A percentile compares a stretch with the other conserved stretches of the same genome.
Conservation (phyloP, 2,113 vertebrate species). For the Cavia porcellus region DNA sequence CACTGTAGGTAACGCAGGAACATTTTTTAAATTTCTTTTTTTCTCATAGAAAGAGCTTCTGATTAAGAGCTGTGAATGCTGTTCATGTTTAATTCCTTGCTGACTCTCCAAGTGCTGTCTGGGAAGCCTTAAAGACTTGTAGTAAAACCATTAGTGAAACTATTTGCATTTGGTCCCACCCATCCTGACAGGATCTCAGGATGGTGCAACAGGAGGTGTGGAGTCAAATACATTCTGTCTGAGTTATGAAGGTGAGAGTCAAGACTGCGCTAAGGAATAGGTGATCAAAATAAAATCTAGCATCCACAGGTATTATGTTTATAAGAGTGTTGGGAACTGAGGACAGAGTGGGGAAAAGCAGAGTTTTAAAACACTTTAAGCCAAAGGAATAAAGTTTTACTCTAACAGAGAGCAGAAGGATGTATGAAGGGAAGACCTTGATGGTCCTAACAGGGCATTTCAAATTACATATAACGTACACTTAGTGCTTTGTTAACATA, state of each 20-base stretch:
- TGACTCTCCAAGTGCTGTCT: conserved; percentile 79
- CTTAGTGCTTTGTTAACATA: not conserved
- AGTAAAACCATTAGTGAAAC: conserved; percentile 49
- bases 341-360: conserved; percentile 56
- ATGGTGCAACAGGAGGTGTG: not conserved
- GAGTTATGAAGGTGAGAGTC: not conserved
- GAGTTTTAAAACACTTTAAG: conserved; percentile 41
- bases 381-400: conserved; percentile 8
- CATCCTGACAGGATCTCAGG: conserved; percentile 7
- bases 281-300: conserved; percentile 51
- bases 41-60: conserved; percentile 79
- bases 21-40: conserved; percentile 77
- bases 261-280: not conserved
- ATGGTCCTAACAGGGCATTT: conserved; percentile 35
- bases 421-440: not conserved
- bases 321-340: not conserved
- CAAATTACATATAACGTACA: conserved; percentile 49
- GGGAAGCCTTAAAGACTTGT: conserved; percentile 63
- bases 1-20: conserved; percentile 78
- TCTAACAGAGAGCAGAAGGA: conserved; percentile 64
- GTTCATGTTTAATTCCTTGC: conserved; percentile 79
- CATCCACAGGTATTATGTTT: conserved; percentile 20
- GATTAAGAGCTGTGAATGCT: conserved; percentile 77
- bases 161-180: conserved; percentile 41
- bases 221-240: not conserved